Evolutionary conservation across 1,140 invertebrate genomes (phyloP).

Genomic region (Carposina sasakii): DNA sequence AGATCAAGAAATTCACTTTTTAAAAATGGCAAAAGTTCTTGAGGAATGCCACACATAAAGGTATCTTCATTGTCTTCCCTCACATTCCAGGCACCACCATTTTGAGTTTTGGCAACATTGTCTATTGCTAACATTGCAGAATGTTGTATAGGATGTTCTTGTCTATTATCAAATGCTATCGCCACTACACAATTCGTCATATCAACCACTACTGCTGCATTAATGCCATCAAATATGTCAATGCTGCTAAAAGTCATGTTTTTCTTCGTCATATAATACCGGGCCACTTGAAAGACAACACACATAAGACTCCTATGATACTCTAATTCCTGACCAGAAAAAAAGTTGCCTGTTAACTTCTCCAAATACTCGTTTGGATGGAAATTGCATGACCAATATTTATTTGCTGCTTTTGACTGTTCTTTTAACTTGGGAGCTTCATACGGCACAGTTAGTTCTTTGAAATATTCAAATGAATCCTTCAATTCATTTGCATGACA

Average conservation of each 20-base stretch:
- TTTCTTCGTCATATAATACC: conserved; percentile 35
- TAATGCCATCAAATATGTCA: conserved; percentile 41
- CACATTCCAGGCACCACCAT: conserved; percentile 81
- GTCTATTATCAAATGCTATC: conserved; percentile 75
- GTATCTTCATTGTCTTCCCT: conserved; percentile 6
- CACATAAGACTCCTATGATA: conserved; percentile 77
- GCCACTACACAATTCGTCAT: conserved; percentile 78
- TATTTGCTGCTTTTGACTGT: conserved; percentile 78
- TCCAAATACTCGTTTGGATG: conserved; percentile 84
- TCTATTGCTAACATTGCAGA: conserved; percentile 90
- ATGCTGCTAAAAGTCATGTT: conserved; percentile 9
- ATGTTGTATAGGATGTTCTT: conserved; percentile 85
- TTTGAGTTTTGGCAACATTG: conserved; percentile 85
- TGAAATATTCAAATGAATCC: conserved; percentile 72
- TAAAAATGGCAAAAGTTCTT: conserved; percentile 36
- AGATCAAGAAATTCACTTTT: conserved; percentile 36
- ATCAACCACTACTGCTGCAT: conserved; percentile 80
- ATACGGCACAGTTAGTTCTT: conserved; percentile 75
- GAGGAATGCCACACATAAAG: conserved; percentile 21
- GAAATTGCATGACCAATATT: conserved; percentile 90
- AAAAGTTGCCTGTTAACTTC: conserved; percentile 77
- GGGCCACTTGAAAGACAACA: conserved; percentile 74
- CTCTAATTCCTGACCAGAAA: conserved; percentile 73
- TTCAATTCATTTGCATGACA: conserved; percentile 67
- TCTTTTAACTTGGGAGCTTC: conserved; percentile 75